Evolutionary conservation across 2,797 vertebrate genomes (phyloP).

Genomic region (Trachurus trachurus): DNA sequence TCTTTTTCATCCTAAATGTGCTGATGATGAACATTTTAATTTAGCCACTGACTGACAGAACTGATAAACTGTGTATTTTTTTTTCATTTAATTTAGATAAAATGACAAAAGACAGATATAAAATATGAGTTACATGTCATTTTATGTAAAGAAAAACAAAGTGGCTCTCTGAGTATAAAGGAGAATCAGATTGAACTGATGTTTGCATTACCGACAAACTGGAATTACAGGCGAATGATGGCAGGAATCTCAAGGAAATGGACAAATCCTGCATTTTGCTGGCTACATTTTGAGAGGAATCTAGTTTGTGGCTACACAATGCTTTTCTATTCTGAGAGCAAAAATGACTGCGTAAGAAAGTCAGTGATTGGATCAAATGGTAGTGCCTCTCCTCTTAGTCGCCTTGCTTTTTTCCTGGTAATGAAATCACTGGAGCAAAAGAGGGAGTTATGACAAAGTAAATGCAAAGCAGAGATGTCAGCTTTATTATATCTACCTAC

Average conservation of each 20-base stretch:
- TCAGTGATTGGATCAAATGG: slow-evolving; percentile 34
- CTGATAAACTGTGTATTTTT: not conserved
- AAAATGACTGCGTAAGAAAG: slow-evolving; percentile 13
- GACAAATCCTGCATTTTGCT: not conserved
- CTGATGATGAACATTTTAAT: not conserved
- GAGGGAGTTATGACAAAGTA: slow-evolving; percentile 34
- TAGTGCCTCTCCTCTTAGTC: slow-evolving; percentile 11
- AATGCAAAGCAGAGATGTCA: slow-evolving; percentile 46
- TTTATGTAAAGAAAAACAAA: slow-evolving; percentile 25
- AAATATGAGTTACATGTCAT: slow-evolving; percentile 10
- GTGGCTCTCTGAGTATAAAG: slow-evolving; percentile 13
- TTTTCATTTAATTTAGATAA: not conserved
- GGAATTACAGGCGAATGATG: slow-evolving; percentile 11
- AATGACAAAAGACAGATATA: slow-evolving; percentile 12
- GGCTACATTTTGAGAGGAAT: not conserved
- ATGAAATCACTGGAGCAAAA: slow-evolving; percentile 49
- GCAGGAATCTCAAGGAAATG: slow-evolving; percentile 25
- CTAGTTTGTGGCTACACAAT: not conserved
- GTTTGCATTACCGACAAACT: slow-evolving; percentile 9
- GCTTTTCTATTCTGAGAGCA: slow-evolving; percentile 18
- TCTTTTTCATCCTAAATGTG: not conserved
- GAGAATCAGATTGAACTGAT: not conserved
- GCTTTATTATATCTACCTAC: not conserved
- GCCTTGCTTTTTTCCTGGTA: slow-evolving; percentile 36
- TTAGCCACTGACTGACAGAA: not conserved